Evolutionary conservation across 2,888 invertebrate genomes (phyloP).

Genomic region (Trichopria drosophilae): DNA sequence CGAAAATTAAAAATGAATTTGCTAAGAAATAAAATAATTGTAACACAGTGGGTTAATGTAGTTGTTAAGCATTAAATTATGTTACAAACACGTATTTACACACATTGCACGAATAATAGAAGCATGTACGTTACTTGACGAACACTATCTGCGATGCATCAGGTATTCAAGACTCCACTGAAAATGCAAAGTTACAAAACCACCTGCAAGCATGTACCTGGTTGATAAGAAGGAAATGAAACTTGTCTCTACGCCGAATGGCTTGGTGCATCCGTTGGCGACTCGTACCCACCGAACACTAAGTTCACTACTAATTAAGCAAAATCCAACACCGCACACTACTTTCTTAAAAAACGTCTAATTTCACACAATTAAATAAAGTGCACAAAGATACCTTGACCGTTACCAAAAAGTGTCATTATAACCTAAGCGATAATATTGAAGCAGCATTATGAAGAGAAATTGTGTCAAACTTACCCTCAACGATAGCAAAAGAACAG

Average conservation of each 20-base stretch:
- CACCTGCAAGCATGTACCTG: slow-evolving; percentile 44
- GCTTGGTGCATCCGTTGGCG: slow-evolving; percentile 46
- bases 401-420: slow-evolving; percentile 3
- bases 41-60: slow-evolving; percentile 2
- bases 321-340: slow-evolving; percentile 26
- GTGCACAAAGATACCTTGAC: slow-evolving; percentile 4
- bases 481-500: slow-evolving; percentile 69
- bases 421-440: slow-evolving; percentile 4
- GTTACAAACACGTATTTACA: too few relatives aligned
- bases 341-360: slow-evolving; percentile 15
- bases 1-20: slow-evolving; percentile 17
- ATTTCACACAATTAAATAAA: slow-evolving; percentile 5
- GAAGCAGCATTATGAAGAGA: background rate
- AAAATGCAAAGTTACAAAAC: slow-evolving; percentile 12
- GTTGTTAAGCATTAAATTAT: slow-evolving; percentile 6
- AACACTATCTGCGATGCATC: too few relatives aligned
- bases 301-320: slow-evolving; percentile 37
- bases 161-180: too few relatives aligned
- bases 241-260: slow-evolving; percentile 50
- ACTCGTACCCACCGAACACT: slow-evolving; percentile 45
- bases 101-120: too few relatives aligned
- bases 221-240: slow-evolving; percentile 48
- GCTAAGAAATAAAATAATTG: slow-evolving; percentile 10
- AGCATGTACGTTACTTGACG: too few relatives aligned
- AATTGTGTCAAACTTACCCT: slow-evolving; percentile 61